Conservation (phyloP, 2,113 vertebrate genomes). For the Salminus brasiliensis region DNA sequence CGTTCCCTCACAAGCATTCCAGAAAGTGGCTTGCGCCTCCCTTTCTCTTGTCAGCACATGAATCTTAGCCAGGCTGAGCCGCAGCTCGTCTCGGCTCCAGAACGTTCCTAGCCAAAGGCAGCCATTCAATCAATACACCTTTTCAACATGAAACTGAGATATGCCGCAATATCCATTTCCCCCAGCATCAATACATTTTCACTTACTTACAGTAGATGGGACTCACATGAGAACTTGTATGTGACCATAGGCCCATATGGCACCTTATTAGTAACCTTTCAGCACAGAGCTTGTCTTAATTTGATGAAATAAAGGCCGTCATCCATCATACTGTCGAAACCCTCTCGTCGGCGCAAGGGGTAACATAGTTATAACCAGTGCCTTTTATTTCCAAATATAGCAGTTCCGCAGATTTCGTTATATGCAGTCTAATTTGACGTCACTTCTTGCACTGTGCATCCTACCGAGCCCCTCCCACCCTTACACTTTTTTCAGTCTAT, state of each 20-base stretch:
- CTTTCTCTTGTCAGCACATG: not conserved
- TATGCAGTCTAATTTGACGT: not conserved
- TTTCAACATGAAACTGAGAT: not conserved
- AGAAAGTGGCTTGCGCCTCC: not conserved
- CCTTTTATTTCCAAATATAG: too few species aligned
- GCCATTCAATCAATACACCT: not conserved
- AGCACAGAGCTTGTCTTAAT: not conserved
- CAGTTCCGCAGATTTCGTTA: too few species aligned
- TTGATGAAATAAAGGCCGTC: not conserved
- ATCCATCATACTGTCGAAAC: not conserved
- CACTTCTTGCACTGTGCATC: not conserved
- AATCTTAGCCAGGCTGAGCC: constrained; percentile 5
- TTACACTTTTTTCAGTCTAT: constrained; percentile 18
- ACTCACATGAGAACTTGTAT: not conserved
- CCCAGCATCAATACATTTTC: not conserved
- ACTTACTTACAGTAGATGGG: not conserved
- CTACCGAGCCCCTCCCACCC: constrained; percentile 7
- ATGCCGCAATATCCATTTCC: constrained; percentile 1
- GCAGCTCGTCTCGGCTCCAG: not conserved
- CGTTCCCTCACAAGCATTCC: not conserved
- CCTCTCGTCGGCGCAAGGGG: not conserved
- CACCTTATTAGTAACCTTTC: not conserved
- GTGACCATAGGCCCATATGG: not conserved
- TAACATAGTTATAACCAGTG: not conserved
- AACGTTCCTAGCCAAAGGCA: constrained; percentile 2